Evolutionary conservation across 2,113 vertebrate genomes (phyloP), one percentile per base, ranked within the genome.

Genomic region (Suricata suricatta): DNA sequence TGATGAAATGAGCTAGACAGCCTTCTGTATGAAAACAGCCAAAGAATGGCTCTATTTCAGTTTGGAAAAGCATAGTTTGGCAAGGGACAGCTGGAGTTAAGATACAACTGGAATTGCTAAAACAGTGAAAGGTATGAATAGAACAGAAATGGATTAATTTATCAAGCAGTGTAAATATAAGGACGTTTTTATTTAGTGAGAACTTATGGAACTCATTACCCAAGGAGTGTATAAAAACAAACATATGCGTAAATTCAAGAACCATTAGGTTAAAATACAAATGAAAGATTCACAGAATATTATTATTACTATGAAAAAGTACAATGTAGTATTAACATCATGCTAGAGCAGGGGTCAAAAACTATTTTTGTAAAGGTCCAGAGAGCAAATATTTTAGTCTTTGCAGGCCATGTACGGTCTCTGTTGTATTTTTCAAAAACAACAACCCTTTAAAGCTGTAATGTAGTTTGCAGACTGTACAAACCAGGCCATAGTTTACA

Each of bases 241-340:
- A 93, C 50, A 89, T 5, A 4, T 38, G 87, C 63, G 9, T 72
- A 95, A 97, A 94, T 91, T 94, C 10, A 77, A 90, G 52, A 95
- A 57, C 2, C 12, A 93, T 14, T 31, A 84, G 57, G 60, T 54
- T 90, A 57, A 96, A 93, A 64, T 54, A 93, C 1, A 85, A 33
- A 84, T 72, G 47, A 79, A 93, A 90, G 44, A 82, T 21, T 94
- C 83, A 86, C 5, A 92, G 41, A 50, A 90, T 80, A 91, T 0
- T 72, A 15, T 64, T 89, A 27, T 38, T 81, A 85, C 50, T 86
- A 4, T 83, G 72, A 88, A 80, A 31, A 91, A 27, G 90, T 27
- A 94, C 35, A 95, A 60, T n/a, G 35, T 76, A 31, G 93, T 16
- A 64, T 0, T 68, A 38, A 71, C 27, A 82, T 88, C 31, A 94